These are phyloP conservation scores for Leptopilina boulardi DNA, from an alignment of 1,140 invertebrate species.

Conservation along the genomic window DNA sequence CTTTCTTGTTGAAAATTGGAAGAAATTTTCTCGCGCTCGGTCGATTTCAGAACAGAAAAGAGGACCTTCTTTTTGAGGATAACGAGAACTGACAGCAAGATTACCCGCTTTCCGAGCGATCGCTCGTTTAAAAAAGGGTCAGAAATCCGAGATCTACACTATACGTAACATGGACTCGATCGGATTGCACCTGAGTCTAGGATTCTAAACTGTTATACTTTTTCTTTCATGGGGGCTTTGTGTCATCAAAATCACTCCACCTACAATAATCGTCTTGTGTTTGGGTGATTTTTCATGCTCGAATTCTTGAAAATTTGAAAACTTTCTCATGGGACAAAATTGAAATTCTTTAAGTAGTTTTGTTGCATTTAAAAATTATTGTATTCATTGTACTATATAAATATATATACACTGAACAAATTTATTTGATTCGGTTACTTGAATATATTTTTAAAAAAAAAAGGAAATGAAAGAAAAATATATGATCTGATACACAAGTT, in stretches of 20 bases:
- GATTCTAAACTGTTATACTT: neutral
- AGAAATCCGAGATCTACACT: slow-evolving; percentile 49
- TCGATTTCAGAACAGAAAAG: slow-evolving; percentile 50
- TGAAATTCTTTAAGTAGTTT: neutral
- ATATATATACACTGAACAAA: too few species aligned
- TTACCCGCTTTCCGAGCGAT: slow-evolving; percentile 59
- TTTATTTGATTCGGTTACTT: too few species aligned
- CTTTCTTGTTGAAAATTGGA: slow-evolving; percentile 42
- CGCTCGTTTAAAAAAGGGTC: slow-evolving; percentile 51
- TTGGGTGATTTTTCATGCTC: slow-evolving; percentile 12
- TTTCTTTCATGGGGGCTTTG: neutral
- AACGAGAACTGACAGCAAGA: slow-evolving; percentile 59
- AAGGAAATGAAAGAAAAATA: too few species aligned
- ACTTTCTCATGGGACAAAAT: neutral
- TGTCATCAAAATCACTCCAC: neutral
- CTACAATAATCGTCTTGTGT: neutral
- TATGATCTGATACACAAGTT: too few species aligned
- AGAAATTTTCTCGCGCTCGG: slow-evolving; percentile 57
- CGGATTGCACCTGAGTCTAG: slow-evolving; percentile 26
- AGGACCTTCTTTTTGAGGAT: slow-evolving; percentile 54
- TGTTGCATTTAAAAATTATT: neutral
- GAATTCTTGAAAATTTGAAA: neutral
- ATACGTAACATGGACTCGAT: slow-evolving; percentile 41
- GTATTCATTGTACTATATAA: too few species aligned
- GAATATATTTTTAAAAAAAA: too few species aligned